Percentiles rank a stretch among this genome's conserved stretches.
phyloP scores from a whole-genome alignment of 2,888 invertebrate species.

The Ormyrus thymus region DNA sequence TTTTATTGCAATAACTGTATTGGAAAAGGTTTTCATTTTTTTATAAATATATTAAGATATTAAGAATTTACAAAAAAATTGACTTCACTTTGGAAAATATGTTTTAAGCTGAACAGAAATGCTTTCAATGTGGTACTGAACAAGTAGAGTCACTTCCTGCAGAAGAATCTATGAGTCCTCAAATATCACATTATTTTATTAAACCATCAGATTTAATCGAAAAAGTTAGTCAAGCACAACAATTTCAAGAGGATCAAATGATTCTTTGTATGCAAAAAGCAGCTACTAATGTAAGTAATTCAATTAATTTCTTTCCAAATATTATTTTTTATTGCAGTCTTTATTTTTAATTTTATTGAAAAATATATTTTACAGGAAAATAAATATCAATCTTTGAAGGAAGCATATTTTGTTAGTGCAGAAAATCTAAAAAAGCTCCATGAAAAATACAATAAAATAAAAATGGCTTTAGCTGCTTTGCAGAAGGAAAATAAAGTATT shows the following conservation, averaged over 20 bases:
- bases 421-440: constrained; percentile 49
- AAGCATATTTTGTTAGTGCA: constrained; percentile 42
- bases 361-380: constrained; percentile 25
- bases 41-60: not conserved
- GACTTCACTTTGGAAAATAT: not conserved
- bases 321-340: not conserved
- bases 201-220: constrained; percentile 33
- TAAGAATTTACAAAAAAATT: not conserved
- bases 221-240: constrained; percentile 43
- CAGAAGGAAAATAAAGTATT: constrained; percentile 34
- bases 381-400: constrained; percentile 50
- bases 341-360: not conserved
- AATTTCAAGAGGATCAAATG: constrained; percentile 47
- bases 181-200: constrained; percentile 48
- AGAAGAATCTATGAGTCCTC: constrained; percentile 43
- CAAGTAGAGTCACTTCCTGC: constrained; percentile 35
- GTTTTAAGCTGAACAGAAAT: constrained; percentile 40
- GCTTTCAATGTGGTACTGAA: constrained; percentile 40
- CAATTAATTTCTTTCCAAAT: not conserved
- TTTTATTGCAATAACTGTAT: constrained; percentile 47
- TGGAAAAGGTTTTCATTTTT: constrained; percentile 42
- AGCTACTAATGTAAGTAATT: constrained; percentile 22
- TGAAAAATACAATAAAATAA: constrained; percentile 49
- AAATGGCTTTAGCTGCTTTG: constrained; percentile 17
- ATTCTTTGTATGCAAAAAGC: constrained; percentile 35